Evolutionary conservation across 1,140 invertebrate species (phyloP), one percentile per base, ranked within the genome.

Genomic region (Daktulosphaira vitifoliae): DNA sequence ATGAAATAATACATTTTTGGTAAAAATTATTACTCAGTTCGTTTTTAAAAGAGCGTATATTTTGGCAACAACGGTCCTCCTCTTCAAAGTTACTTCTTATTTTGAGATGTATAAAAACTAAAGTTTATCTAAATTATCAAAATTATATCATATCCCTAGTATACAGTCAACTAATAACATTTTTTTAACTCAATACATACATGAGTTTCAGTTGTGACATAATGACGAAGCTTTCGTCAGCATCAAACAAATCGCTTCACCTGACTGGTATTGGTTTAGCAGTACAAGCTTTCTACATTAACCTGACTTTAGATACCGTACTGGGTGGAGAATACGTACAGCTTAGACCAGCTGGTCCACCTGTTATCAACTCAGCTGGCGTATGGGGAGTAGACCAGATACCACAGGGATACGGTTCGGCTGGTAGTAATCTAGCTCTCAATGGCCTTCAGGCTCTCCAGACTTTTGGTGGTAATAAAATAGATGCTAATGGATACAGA

Each of bases 231-330:
- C 11, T 62, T 20, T 50, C 62, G n/a, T 66, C 59, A 29, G 22
- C 65, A 1, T 59, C 62, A 2, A 69, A 69, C 42, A 68, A 68
- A 53, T 59, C 68, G n/a, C 33, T 69, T 2, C 68, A 69, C 44
- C 46, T 69, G 23, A 69, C 67, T n/a, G 67, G 68, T 9, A 68
- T 69, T 23, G 68, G 68, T 11, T 46, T 69, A 25, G 68, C 68
- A 18, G 66, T 69, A 4, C 68, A 69, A 33, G 68, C 68, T 18
- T 69, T 69, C 33, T 69, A 68, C 54, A 69, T 69, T 20, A 69
- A 69, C 44, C 16, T 69, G 16, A 69, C 68, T 1, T 44, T 69
- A 26, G 68, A 69, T 18, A 50, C 52, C 0, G 68, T 66, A 16
- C 26, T 68, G 49, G 68, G 68, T 7, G 67, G 68, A 15, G 68